Base-by-base conservation (phyloP, 2,888 invertebrate genomes). In the Drosophila antonietae region DNA sequence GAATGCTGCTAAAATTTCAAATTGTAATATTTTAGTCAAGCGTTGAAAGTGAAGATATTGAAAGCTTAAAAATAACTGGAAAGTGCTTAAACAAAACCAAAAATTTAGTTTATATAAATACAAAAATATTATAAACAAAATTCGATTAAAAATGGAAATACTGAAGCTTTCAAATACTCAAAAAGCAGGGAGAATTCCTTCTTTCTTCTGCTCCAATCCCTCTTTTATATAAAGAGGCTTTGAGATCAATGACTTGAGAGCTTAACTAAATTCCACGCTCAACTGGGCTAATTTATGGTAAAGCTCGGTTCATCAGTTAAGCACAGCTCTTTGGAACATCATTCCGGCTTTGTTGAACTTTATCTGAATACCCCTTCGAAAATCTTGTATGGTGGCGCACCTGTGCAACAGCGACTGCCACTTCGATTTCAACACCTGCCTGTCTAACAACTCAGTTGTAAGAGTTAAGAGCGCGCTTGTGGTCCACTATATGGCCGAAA, bases 351-450 rank as follows among this genome's bases (percentile, higher is more conserved):
- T 73, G 61, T 73, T 70, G 72, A 83, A 65, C 68, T 68, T 68
- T 58, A 77, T 77, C 72, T 74, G 18, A 37, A 64, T 64, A 57
- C 52, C 52, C 79, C 73, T 56, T 66, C 37, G 35, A 15, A 67
- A 67, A 70, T 68, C 62, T 65, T 61, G 35, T 60, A n/a, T 49
- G 39, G 33, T 49, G 61, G 46, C 78, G 65, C 75, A 79, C 76
- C 79, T 75, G 78, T 63, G 59, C 78, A 78, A 57, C 79, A 58
- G 47, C 52, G 59, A 70, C 65, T 63, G 46, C 77, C 55, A 70
- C 49, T 52, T 63, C 46, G 46, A 18, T 72, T 43, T 43, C 64
- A 67, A 73, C 68, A 78, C 59, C 61, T 76, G 73, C 35, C 62
- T 39, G 52, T 44, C 62, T 58, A 73, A 67, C 67, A 46, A 56